Percentiles rank a stretch among this genome's conserved stretches.
These are phyloP conservation scores for Haemorhous mexicanus DNA, from an alignment of 2,113 vertebrate genomes.

Conservation along the genomic window DNA sequence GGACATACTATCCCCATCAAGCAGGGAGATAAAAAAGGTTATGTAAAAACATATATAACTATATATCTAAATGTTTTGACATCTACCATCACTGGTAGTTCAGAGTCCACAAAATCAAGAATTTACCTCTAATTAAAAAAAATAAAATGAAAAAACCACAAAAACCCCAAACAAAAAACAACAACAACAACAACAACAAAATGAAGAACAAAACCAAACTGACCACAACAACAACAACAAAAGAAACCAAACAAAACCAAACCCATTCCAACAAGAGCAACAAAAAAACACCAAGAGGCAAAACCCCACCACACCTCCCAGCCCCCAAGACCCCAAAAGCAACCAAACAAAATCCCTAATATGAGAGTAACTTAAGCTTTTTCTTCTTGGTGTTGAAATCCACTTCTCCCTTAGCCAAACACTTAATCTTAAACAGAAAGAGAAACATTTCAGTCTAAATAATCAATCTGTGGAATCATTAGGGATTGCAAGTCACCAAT, in stretches of 20 bases:
- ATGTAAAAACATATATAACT: background rate
- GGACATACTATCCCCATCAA: background rate
- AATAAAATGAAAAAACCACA: background rate
- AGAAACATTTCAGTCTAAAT: background rate
- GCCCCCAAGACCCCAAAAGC: fast-evolving
- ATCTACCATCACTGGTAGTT: background rate
- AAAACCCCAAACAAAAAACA: background rate
- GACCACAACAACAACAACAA: background rate
- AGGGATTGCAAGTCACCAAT: background rate
- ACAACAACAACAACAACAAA: background rate
- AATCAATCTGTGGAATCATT: background rate
- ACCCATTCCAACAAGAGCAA: background rate
- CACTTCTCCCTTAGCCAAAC: background rate
- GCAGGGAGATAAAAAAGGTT: background rate
- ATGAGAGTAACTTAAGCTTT: background rate
- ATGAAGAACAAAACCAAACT: fast-evolving
- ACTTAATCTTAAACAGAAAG: background rate
- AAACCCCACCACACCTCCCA: fast-evolving
- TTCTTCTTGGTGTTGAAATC: background rate
- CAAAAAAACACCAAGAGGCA: fast-evolving
- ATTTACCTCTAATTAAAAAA: background rate
- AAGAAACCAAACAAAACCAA: background rate
- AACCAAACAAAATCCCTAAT: background rate
- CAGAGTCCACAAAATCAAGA: background rate
- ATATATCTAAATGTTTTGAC: background rate